Base-by-base conservation (phyloP, 1,140 invertebrate species). In the Nephila pilipes region DNA sequence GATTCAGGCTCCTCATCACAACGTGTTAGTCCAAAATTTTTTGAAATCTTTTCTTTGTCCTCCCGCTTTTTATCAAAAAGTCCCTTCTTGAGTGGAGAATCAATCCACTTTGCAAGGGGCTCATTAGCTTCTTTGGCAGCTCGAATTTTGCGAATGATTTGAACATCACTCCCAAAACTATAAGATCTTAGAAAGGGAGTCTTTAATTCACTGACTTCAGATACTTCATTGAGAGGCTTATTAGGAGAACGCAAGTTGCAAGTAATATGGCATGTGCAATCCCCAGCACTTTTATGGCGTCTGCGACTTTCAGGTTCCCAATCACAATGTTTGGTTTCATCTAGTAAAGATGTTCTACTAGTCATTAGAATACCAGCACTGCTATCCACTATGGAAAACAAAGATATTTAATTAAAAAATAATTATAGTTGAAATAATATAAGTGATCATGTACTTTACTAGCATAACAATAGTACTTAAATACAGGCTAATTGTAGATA, bases 101-200 rank as follows among this genome's bases (percentile, higher is more conserved):
- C 85, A 20, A 89, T 93, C 85, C 85, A 89, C 32, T 88, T 93
- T 22, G 55, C 55, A 54, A 81, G 55, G 14, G 69, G 57, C n/a
- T 90, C 80, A 75, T 5, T 16, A n/a, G 29, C 16, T 1, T 90
- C 87, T 57, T 54, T 58, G 18, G 58, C 63, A 20, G 85, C 83
- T 54, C 80, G 55, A 36, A 97, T 95, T 94, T 97, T 97, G 93
- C 97, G 96, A 93, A 98, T 95, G 58, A 98, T 97, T 94, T 97
- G 97, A 8, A 97, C 97, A 95, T 98, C 97, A 32, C 97, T 97
- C 0, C 97, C 97, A 95, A 97, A 97, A 95, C 97, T 97, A 94
- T 97, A 97, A 3, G 97, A 97, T 85, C 95, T 94, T 94, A 94
- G 22, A 57, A 83, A 90, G n/a, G 65, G 46, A n/a, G 79, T 58